phyloP scores from a whole-genome alignment of 1,140 invertebrate genomes.

The Zaprionus inermis region DNA sequence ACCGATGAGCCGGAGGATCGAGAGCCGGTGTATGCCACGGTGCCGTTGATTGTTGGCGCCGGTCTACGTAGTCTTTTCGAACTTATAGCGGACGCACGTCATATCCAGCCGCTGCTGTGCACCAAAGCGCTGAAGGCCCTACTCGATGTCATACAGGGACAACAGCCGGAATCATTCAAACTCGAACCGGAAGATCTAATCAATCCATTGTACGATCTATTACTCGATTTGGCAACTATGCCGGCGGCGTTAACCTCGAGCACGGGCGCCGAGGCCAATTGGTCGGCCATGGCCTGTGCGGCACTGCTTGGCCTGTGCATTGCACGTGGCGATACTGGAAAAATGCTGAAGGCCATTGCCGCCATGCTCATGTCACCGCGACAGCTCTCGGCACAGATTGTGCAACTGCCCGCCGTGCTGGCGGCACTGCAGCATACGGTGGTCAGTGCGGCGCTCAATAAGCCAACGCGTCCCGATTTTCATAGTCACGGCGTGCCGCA shows the following conservation, averaged over 20 bases:
- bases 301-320: slow-evolving; percentile 95
- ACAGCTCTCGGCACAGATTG: slow-evolving; percentile 90
- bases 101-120: slow-evolving; percentile 92
- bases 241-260: slow-evolving; percentile 85
- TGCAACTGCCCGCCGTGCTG: slow-evolving; percentile 94
- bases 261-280: slow-evolving; percentile 86
- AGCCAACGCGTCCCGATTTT: slow-evolving; percentile 93
- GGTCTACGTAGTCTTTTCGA: slow-evolving; percentile 96
- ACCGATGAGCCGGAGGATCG: slow-evolving; percentile 74
- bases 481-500: slow-evolving; percentile 93
- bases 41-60: slow-evolving; percentile 93
- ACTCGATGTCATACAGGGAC: slow-evolving; percentile 94
- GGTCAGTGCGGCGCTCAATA: slow-evolving; percentile 93
- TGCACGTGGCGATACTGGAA: slow-evolving; percentile 96
- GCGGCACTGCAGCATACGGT: slow-evolving; percentile 95
- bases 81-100: slow-evolving; percentile 93
- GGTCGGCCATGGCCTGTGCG: slow-evolving; percentile 94
- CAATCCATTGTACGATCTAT: slow-evolving; percentile 91
- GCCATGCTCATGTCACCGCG: slow-evolving; percentile 94
- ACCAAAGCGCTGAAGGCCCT: slow-evolving; percentile 93
- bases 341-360: slow-evolving; percentile 93
- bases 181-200: slow-evolving; percentile 90
- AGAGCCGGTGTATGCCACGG: slow-evolving; percentile 68
- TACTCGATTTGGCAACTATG: slow-evolving; percentile 91
- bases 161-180: slow-evolving; percentile 85